Evolutionary conservation across 92 coral and sea anemone genomes (phyloP).

Genomic region (Epizoanthus fatuus): DNA sequence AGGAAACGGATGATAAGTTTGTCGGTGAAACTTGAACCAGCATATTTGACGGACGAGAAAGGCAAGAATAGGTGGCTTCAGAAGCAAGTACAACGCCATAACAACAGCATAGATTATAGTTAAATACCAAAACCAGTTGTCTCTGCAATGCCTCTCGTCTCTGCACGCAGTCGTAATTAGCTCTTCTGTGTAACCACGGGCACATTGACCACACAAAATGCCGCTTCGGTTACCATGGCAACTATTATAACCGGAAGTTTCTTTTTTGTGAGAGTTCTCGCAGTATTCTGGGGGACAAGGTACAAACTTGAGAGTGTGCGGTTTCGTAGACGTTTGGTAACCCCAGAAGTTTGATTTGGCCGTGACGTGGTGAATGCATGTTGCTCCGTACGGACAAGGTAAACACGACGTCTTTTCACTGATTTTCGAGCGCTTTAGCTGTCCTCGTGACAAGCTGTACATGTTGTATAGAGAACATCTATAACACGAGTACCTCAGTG

Average conservation of each 20-base stretch:
- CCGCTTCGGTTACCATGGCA: slow-evolving; percentile 68
- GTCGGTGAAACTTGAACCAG: slow-evolving; percentile 12
- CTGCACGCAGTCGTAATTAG: slow-evolving; percentile 57
- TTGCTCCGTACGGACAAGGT: slow-evolving; percentile 78
- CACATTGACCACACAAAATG: slow-evolving; percentile 69
- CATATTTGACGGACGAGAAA: neutral
- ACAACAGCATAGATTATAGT: neutral
- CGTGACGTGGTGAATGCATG: slow-evolving; percentile 30
- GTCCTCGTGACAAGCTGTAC: slow-evolving; percentile 62
- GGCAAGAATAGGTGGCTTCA: slow-evolving; percentile 44
- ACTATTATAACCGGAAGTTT: slow-evolving; percentile 29
- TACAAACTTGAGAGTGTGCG: slow-evolving; percentile 34
- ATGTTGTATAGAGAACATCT: slow-evolving; percentile 30
- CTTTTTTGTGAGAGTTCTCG: neutral
- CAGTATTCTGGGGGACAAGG: slow-evolving; percentile 73
- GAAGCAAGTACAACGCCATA: slow-evolving; percentile 53
- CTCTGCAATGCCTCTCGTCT: slow-evolving; percentile 34
- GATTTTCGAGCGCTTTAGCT: neutral
- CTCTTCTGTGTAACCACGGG: slow-evolving; percentile 50
- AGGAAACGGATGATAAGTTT: too few species aligned
- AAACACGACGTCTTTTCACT: slow-evolving; percentile 28
- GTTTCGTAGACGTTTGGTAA: neutral
- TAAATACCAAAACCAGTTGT: slow-evolving; percentile 63
- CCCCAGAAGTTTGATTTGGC: slow-evolving; percentile 77
- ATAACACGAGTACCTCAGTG: slow-evolving; percentile 18